Evolutionary conservation across 2,113 vertebrate genomes (phyloP).

Genomic region (Lagenorhynchus albirostris): DNA sequence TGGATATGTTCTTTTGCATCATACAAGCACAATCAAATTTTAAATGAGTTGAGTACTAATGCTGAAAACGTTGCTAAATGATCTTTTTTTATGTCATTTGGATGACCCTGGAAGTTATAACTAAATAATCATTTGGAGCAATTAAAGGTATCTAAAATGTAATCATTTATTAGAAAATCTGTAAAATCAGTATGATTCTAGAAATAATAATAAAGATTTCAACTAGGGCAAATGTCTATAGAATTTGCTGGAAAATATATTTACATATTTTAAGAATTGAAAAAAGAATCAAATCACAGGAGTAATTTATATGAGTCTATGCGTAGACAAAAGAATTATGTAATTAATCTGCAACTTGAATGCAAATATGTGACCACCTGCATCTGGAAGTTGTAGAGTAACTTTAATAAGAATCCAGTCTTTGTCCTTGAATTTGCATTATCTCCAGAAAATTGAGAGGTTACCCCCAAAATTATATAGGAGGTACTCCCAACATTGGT

Average conservation of each 20-base stretch:
- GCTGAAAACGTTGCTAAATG: background rate
- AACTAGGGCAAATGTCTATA: background rate
- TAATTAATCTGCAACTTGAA: background rate
- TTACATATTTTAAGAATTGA: background rate
- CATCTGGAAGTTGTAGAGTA: background rate
- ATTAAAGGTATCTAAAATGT: background rate
- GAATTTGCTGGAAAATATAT: background rate
- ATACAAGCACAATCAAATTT: background rate
- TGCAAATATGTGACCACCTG: background rate
- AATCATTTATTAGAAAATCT: background rate
- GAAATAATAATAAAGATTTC: constrained; percentile 8
- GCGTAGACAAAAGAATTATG: background rate
- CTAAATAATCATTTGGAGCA: background rate
- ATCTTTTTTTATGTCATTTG: background rate
- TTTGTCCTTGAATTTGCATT: background rate
- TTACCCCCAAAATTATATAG: background rate
- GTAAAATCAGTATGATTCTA: background rate
- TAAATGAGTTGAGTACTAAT: background rate
- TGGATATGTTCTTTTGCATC: background rate
- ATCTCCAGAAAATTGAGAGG: background rate
- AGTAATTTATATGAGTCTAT: background rate
- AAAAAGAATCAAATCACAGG: background rate
- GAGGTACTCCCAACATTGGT: background rate
- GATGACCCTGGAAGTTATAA: background rate
- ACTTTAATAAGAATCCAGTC: background rate